Evolutionary conservation across 1,140 invertebrate species (phyloP), one percentile per base, ranked within the genome.

Genomic region (Philopotamus ludificatus): DNA sequence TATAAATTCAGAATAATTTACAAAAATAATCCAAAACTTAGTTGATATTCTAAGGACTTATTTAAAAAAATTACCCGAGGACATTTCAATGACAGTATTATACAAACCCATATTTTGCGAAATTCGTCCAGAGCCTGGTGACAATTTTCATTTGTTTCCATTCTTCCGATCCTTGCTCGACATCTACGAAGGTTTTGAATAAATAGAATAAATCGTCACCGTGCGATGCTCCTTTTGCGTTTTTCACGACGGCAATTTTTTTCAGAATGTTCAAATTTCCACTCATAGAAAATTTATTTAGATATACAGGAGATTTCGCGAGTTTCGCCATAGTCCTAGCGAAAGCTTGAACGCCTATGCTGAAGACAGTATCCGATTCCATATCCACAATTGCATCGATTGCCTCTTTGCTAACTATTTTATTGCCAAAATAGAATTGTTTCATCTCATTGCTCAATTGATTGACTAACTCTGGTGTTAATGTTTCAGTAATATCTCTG

Each of bases 61-160:
- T 34, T 57, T 21, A 41, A 12, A 22, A 57, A 55, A 57, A 42
- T 2, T 42, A 18, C 28, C 12, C 8, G 23, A 1, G 21, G 18
- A 51, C 4, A 80, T 75, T n/a, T n/a, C n/a, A n/a, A n/a, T n/a
- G n/a, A n/a, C n/a, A n/a, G n/a, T n/a, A n/a, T n/a, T n/a, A n/a
- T n/a, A 64, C 78, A 80, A 75, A 89, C 87, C 86, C 84, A 25
- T 77, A 81, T 73, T 79, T 83, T 0, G 88, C 87, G 71, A 91
- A 91, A 74, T 89, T 87, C 0, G 82, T 79, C 87, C 88, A 91
- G 20, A 88, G 63, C n/a, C 75, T 80, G 0, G 87, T 86, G 67
- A 90, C 72, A 15, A 67, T 71, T 67, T 67, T 71, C 3, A 74
- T 39, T 60, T 71, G 64, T 64, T 76, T 74, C 28, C 76, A 26